These are phyloP conservation scores for Parotocinclus haroldoi DNA, from an alignment of 2,797 vertebrate genomes.

Conservation along the genomic window DNA sequence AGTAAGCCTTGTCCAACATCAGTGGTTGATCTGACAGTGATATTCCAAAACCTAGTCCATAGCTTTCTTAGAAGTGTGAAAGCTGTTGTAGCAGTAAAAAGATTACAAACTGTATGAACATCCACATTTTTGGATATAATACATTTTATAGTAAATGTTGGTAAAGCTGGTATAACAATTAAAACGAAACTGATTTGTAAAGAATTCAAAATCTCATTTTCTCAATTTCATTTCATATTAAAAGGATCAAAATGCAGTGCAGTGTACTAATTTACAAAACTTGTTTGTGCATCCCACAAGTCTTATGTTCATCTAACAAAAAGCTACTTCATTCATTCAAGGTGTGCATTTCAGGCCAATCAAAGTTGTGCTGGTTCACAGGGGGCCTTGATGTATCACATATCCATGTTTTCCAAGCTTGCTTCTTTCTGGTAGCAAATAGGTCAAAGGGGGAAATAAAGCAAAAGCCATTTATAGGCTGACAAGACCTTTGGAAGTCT, in stretches of 20 bases:
- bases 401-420: constrained; percentile 76
- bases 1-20: no score
- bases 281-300: constrained; percentile 5
- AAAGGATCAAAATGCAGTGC: background rate
- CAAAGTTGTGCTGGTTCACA: constrained; percentile 63
- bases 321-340: constrained; percentile 67
- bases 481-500: constrained; percentile 73
- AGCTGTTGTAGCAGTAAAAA: no score
- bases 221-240: background rate
- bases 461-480: constrained; percentile 77
- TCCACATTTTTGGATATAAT: no score
- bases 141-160: no score
- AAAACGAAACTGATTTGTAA: no score
- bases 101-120: no score
- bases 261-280: constrained; percentile 1
- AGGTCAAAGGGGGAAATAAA: constrained; percentile 79
- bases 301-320: constrained; percentile 51
- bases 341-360: constrained; percentile 66
- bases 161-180: no score
- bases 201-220: no score
- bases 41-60: no score
- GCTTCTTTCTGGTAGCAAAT: constrained; percentile 64
- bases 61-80: no score
- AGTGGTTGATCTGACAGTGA: no score
- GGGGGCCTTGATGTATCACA: constrained; percentile 70